Evolutionary conservation across 1,140 invertebrate genomes (phyloP).

Genomic region (Metopolophium dirhodum): DNA sequence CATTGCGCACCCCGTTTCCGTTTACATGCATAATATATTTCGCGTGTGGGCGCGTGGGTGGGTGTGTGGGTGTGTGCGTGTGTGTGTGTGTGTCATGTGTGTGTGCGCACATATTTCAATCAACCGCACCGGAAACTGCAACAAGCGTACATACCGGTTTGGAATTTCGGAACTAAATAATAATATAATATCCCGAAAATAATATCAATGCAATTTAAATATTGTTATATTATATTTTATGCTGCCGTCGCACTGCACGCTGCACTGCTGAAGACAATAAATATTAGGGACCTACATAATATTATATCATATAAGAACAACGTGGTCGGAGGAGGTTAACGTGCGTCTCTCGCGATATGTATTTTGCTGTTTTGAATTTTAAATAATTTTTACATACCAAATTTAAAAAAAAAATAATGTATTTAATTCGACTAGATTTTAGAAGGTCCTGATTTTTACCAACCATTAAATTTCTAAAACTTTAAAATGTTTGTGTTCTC

Average conservation of each 20-base stretch:
- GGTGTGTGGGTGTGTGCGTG: background rate
- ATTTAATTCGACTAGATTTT: background rate
- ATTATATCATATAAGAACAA: background rate
- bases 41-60: too few relatives aligned
- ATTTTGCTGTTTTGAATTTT: background rate
- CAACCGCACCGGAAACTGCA: slow-evolving; percentile 23
- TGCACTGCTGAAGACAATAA: too few relatives aligned
- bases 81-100: background rate
- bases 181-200: background rate
- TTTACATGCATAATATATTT: background rate
- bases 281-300: too few relatives aligned
- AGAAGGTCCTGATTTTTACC: background rate
- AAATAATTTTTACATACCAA: background rate
- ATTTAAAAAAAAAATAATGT: too few relatives aligned
- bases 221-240: background rate
- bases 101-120: background rate
- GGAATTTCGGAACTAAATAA: background rate
- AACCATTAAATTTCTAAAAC: background rate
- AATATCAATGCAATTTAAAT: background rate
- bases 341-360: background rate
- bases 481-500: background rate
- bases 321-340: background rate
- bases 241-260: too few relatives aligned
- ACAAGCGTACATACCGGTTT: background rate
- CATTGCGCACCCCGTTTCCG: slow-evolving; percentile 53